A percentile compares a stretch with the other conserved stretches of the same genome.
phyloP scores from a whole-genome alignment of 2,888 invertebrate species.

The Athripsodes cinereus region DNA sequence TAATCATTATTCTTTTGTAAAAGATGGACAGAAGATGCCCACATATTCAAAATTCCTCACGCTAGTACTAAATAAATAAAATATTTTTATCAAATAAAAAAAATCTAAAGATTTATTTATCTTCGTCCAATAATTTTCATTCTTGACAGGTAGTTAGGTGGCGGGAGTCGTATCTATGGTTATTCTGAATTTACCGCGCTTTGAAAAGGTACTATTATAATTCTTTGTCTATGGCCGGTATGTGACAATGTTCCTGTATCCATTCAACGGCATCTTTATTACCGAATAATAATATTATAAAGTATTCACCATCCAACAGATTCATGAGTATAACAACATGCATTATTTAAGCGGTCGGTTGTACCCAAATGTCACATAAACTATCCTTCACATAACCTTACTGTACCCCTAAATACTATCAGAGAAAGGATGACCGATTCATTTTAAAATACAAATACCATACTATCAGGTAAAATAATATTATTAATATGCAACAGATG shows the following conservation, averaged over 20 bases:
- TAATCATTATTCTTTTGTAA: no score
- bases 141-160: not conserved
- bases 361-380: slow-evolving; percentile 16
- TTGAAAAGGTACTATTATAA: not conserved
- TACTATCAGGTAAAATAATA: no score
- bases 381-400: slow-evolving; percentile 3
- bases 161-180: not conserved
- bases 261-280: slow-evolving; percentile 13
- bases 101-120: not conserved
- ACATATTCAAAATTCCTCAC: not conserved
- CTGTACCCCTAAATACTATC: not conserved
- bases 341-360: slow-evolving; percentile 17
- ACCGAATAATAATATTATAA: slow-evolving; percentile 16
- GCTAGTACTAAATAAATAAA: not conserved
- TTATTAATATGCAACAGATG: no score
- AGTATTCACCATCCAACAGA: slow-evolving; percentile 17
- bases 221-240: slow-evolving; percentile 1
- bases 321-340: slow-evolving; percentile 19
- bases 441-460: no score
- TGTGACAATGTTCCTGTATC: not conserved
- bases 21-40: no score
- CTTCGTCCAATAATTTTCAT: not conserved
- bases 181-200: not conserved
- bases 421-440: no score
- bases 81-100: not conserved